Base-by-base conservation (phyloP, 1,140 invertebrate genomes). In the Conus betulinus region DNA sequence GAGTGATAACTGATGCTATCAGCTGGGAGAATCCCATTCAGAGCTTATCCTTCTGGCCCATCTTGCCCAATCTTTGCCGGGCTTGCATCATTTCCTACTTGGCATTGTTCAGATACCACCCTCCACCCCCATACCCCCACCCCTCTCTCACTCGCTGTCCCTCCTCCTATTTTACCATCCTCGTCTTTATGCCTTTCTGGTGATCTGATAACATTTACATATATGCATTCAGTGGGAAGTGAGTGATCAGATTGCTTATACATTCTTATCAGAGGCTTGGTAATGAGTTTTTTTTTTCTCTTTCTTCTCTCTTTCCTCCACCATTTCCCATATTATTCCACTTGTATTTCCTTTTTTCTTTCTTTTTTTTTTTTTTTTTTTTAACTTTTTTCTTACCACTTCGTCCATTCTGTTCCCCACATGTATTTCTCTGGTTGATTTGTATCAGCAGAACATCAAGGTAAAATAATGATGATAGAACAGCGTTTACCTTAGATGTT, bases 181-280 rank as follows among this genome's bases (percentile, higher is more conserved):
- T n/a, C 17, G 60, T 71, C 6, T 20, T 71, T 71, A n/a, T 71
- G 67, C 17, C 11, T 71, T 71, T 71, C 67, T 71, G 67, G 67
- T n/a, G 67, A 71, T 71, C 67, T 71, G 67, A 71, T 71, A 71
- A 23, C 67, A 71, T 71, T 71, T 71, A 71, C 67, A 71, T 71
- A 71, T 71, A 71, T 71, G 67, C 67, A 71, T 71, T 71, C 67
- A n/a, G 60, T 63, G 60, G 60, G 60, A 63, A 63, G 60, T 71
- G 67, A 71, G 67, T 71, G 67, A 71, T 71, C 67, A 71, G 67
- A 71, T 71, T 20, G 67, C 67, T 71, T 71, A 71, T 71, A 23
- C 20, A 1, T 71, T 71, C 67, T 20, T 71, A 71, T 23, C 67
- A 20, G 67, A 71, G 20, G 15, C 67, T 23, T n/a, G 17, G 67